These are phyloP conservation scores for Myotis vivesi DNA, from an alignment of 2,797 vertebrate genomes.

Conservation along the genomic window DNA sequence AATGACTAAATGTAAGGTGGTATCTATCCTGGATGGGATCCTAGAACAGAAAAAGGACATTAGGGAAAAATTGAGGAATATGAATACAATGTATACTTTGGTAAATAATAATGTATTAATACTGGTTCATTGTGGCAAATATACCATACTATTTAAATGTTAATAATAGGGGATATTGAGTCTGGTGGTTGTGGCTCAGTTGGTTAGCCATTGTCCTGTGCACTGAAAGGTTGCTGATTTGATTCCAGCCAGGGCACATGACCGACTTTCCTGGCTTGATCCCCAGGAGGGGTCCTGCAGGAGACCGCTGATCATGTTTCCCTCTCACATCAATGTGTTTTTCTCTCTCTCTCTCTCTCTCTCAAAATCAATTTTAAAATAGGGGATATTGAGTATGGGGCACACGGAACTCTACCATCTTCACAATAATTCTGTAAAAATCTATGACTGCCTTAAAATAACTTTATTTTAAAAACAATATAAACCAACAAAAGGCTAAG, in stretches of 20 bases:
- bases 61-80: neutral
- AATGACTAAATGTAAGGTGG: neutral
- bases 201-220: neutral
- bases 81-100: neutral
- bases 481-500: conserved; percentile 36
- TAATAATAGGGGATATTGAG: neutral
- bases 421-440: conserved; percentile 41
- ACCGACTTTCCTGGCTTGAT: neutral
- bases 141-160: neutral
- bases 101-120: conserved; percentile 30
- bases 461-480: conserved; percentile 31
- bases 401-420: neutral
- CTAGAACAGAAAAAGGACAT: conserved; percentile 32
- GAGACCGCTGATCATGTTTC: neutral
- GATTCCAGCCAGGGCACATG: neutral
- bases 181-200: neutral
- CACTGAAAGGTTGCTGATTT: neutral
- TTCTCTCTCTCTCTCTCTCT: neutral
- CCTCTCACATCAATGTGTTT: neutral
- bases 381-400: neutral
- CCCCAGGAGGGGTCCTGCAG: neutral
- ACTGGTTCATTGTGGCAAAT: conserved; percentile 25
- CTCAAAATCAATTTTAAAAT: neutral
- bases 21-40: neutral
- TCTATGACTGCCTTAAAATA: neutral